phyloP scores from a whole-genome alignment of 2,797 vertebrate species.

The Cryptoprocta ferox region DNA sequence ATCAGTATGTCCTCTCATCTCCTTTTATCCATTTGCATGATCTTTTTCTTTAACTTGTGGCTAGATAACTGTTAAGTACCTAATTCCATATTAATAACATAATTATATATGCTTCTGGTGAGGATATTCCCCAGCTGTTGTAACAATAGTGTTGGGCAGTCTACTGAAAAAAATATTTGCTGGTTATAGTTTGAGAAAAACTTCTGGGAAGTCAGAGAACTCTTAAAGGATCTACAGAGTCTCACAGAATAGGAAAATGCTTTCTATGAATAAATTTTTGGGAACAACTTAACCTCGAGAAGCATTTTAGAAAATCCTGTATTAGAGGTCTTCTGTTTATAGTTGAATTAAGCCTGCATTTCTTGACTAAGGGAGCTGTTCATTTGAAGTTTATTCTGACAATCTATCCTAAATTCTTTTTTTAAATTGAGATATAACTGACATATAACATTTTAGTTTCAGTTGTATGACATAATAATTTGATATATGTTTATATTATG shows the following conservation, averaged over 20 bases:
- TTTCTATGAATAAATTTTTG: conserved; percentile 21
- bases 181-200: conserved; percentile 17
- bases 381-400: conserved; percentile 51
- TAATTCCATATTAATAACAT: conserved; percentile 25
- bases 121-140: neutral
- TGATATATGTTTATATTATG: neutral
- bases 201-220: neutral
- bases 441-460: neutral
- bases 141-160: neutral
- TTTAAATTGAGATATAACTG: neutral
- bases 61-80: neutral
- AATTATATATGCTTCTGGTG: neutral
- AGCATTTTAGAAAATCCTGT: conserved; percentile 20
- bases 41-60: neutral
- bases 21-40: neutral
- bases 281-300: neutral
- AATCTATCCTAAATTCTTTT: neutral
- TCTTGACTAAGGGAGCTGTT: conserved; percentile 5
- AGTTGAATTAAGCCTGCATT: neutral
- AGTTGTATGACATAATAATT: neutral
- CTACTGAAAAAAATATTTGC: neutral
- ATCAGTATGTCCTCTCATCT: neutral
- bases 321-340: neutral
- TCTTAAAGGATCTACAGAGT: neutral
- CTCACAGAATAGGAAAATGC: neutral